Conservation (phyloP, 2,888 invertebrate genomes). For the Brachyptera putata region DNA sequence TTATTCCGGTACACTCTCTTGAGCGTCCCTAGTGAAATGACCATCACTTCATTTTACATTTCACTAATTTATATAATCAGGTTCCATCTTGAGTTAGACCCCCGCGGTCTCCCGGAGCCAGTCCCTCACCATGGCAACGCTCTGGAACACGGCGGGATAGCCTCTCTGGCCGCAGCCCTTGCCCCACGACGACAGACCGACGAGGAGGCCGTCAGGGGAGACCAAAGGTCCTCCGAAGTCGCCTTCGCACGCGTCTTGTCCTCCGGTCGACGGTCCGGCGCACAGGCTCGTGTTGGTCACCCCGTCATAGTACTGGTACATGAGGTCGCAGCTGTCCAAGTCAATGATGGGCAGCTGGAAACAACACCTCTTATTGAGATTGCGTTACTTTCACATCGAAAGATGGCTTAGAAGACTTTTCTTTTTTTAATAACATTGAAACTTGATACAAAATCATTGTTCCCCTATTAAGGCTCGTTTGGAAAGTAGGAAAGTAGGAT, state of each 20-base stretch:
- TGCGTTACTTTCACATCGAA: not conserved
- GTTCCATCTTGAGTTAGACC: not conserved
- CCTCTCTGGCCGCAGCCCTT: not conserved
- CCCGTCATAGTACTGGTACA: not conserved
- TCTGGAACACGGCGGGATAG: not conserved
- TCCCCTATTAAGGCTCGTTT: too few species aligned
- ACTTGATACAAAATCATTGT: too few species aligned
- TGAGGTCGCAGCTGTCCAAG: not conserved
- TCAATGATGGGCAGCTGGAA: not conserved
- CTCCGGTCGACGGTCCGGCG: not conserved
- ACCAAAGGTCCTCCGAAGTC: not conserved
- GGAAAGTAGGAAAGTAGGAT: too few species aligned
- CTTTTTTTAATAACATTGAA: too few species aligned
- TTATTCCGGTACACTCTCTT: too few species aligned
- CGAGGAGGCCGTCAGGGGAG: not conserved
- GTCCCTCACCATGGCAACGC: not conserved
- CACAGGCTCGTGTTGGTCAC: not conserved
- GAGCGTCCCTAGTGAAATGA: too few species aligned
- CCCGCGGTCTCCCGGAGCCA: not conserved
- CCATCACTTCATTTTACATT: too few species aligned
- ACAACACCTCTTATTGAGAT: too few species aligned
- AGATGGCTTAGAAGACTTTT: too few species aligned
- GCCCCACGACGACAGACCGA: not conserved
- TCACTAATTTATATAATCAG: too few species aligned
- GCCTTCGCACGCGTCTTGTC: not conserved